Conservation (phyloP, 2,797 vertebrate species). For the Octomys mimax region DNA sequence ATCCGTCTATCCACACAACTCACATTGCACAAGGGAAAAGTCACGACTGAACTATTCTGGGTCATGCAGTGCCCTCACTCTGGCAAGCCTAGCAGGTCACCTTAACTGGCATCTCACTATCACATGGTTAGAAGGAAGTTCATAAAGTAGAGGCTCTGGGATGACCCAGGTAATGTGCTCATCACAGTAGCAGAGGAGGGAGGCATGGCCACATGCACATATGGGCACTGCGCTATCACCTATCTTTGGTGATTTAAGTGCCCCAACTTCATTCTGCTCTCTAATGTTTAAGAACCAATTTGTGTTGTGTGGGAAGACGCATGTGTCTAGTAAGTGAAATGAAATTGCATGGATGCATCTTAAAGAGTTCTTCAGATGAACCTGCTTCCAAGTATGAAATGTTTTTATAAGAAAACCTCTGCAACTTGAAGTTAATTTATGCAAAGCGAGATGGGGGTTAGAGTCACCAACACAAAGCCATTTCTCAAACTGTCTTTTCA, state of each 20-base stretch:
- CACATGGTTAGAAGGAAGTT: not conserved
- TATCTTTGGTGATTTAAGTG: not conserved
- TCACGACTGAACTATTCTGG: not conserved
- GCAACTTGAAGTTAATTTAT: constrained; percentile 78
- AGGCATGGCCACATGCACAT: not conserved
- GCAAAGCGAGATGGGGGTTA: constrained; percentile 60
- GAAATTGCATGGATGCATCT: constrained; percentile 61
- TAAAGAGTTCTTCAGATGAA: constrained; percentile 70
- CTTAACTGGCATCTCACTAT: not conserved
- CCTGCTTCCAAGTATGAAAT: constrained; percentile 69
- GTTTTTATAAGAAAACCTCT: constrained; percentile 71
- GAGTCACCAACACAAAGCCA: constrained; percentile 52
- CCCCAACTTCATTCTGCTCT: not conserved
- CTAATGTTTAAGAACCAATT: constrained; percentile 28
- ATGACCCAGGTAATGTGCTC: constrained; percentile 3
- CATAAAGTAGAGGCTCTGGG: not conserved
- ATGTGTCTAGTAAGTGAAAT: constrained; percentile 69
- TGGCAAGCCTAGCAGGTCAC: not conserved
- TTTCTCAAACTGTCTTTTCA: constrained; percentile 60
- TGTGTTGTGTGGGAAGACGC: constrained; percentile 55
- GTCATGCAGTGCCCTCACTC: not conserved
- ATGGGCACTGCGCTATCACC: not conserved
- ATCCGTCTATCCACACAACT: not conserved
- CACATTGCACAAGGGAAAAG: not conserved
- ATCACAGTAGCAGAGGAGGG: not conserved